phyloP scores from a whole-genome alignment of 2,888 invertebrate species.

The Coelopa pilipes region DNA sequence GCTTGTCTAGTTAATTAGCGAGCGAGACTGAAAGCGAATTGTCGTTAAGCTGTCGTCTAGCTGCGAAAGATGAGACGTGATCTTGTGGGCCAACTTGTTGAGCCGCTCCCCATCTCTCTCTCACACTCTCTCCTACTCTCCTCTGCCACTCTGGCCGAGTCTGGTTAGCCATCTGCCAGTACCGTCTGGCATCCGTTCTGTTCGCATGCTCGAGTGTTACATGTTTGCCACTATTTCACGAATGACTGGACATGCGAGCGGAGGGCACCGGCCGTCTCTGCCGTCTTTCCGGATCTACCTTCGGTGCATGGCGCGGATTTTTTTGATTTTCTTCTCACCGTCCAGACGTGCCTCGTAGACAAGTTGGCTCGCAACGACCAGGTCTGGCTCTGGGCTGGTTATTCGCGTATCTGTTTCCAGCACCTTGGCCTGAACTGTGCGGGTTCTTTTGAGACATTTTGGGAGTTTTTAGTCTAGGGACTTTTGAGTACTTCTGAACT shows the following conservation, averaged over 20 bases:
- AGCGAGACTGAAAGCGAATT: constrained; percentile 33
- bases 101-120: neutral
- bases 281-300: no score
- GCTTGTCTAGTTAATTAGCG: constrained; percentile 17
- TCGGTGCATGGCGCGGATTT: no score
- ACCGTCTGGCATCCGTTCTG: neutral
- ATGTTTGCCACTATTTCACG: constrained; percentile 15
- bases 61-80: constrained; percentile 14
- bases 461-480: no score
- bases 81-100: constrained; percentile 10
- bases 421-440: no score
- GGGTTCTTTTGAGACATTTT: no score
- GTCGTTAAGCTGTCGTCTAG: constrained; percentile 12
- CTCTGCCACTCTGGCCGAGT: neutral
- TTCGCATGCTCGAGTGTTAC: constrained; percentile 13
- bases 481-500: no score
- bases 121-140: neutral
- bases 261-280: no score
- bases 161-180: neutral
- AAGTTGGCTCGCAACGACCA: no score
- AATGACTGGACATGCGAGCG: constrained; percentile 3
- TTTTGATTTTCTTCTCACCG: no score
- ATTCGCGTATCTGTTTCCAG: no score
- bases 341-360: no score
- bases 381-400: no score